A percentile compares a stretch with the other conserved stretches of the same genome.
Conservation (phyloP, 2,888 invertebrate genomes). For the Drosophila basisetae region DNA sequence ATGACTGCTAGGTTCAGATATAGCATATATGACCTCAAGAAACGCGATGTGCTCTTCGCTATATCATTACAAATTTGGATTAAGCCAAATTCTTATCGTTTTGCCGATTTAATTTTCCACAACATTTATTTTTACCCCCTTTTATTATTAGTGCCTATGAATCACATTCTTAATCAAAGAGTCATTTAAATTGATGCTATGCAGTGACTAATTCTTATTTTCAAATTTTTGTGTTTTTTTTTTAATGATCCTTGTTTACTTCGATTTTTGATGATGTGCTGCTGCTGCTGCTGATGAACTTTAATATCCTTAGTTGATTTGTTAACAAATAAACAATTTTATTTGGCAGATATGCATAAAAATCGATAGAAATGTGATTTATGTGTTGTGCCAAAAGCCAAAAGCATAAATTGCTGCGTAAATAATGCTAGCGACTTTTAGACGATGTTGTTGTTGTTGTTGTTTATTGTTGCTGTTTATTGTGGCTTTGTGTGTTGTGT, state of each 20-base stretch:
- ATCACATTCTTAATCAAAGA: neutral
- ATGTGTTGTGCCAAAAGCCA: slow-evolving; percentile 25
- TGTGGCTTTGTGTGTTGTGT: slow-evolving; percentile 22
- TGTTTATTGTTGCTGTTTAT: slow-evolving; percentile 3
- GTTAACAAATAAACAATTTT: slow-evolving; percentile 7
- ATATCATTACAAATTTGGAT: neutral
- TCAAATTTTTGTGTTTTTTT: neutral
- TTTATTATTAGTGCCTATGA: neutral
- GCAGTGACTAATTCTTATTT: slow-evolving; percentile 7
- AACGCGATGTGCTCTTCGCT: neutral
- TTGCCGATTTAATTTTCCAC: neutral
- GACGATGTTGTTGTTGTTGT: slow-evolving; percentile 26
- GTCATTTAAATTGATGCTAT: neutral
- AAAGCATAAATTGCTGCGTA: slow-evolving; percentile 46
- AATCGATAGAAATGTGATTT: slow-evolving; percentile 38
- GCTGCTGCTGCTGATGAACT: neutral
- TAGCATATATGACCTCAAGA: neutral
- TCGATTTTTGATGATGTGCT: neutral
- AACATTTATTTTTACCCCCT: neutral
- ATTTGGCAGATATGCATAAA: slow-evolving; percentile 19
- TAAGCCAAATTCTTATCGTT: neutral
- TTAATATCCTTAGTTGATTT: slow-evolving; percentile 1
- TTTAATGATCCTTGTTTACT: neutral
- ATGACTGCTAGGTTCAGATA: neutral
- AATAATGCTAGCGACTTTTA: slow-evolving; percentile 18